These are phyloP conservation scores for Montipora cactus DNA, from an alignment of 64 coral and sea anemone species.

Conservation along the genomic window DNA sequence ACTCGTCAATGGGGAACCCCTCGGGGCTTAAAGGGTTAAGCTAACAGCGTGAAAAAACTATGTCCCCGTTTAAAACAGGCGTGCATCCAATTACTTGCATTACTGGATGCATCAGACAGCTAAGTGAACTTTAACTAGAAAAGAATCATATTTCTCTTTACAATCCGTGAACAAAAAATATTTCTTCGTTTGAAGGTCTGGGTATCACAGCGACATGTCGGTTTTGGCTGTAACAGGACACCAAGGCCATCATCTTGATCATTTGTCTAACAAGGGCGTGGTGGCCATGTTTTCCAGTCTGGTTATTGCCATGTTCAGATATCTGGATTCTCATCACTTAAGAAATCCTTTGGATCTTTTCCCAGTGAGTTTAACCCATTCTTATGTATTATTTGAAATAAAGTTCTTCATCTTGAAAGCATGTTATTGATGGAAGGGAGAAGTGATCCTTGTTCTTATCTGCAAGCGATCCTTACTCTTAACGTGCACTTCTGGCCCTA, in stretches of 20 bases:
- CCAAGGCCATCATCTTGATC: not conserved
- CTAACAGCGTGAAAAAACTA: no score
- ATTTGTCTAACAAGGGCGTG: not conserved
- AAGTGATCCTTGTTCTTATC: no score
- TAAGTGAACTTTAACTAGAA: no score
- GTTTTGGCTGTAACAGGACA: not conserved
- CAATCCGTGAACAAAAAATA: not conserved
- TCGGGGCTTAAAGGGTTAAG: no score
- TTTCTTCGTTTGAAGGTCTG: not conserved
- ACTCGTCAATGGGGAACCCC: no score
- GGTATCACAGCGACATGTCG: not conserved
- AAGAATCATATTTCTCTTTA: no score
- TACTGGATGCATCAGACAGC: no score
- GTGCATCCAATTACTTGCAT: not conserved
- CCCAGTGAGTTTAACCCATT: not conserved
- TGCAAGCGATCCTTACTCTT: no score
- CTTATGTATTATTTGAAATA: not conserved
- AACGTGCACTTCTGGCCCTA: no score
- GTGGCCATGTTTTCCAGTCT: not conserved
- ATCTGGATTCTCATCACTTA: constrained; percentile 3
- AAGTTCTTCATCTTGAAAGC: no score
- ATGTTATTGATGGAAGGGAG: no score
- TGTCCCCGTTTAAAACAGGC: no score
- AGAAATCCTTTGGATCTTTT: not conserved
- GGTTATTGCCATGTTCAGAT: constrained; percentile 27